Conservation (phyloP, 30 jellyfish, hydroid and myxozoan genomes). For the Aurelia sp. region DNA sequence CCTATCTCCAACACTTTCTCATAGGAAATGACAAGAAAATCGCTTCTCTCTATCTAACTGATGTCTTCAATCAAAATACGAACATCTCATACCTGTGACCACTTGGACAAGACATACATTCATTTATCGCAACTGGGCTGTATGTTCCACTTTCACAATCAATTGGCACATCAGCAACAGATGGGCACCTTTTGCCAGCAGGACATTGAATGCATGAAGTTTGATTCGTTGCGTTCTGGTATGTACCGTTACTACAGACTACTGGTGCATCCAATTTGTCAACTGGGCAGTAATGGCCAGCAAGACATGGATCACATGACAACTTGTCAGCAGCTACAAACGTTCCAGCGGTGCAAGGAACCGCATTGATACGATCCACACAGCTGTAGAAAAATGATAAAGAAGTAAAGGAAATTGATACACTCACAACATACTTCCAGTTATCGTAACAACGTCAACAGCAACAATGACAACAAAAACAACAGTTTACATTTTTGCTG, state of each 20-base stretch:
- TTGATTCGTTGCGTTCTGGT: conserved; percentile 84
- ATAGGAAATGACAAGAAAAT: no score
- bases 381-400: conserved; percentile 57
- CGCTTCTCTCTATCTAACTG: no score
- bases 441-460: no score
- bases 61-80: no score
- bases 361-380: conserved; percentile 15
- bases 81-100: conserved; percentile 38
- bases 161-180: conserved; percentile 60
- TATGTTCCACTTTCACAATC: conserved; percentile 83
- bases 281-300: conserved; percentile 69
- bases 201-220: conserved; percentile 82
- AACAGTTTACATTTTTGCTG: no score
- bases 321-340: conserved; percentile 42
- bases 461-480: no score
- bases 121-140: conserved; percentile 64
- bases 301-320: conserved; percentile 73
- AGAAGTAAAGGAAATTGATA: no score
- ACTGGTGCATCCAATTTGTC: conserved; percentile 76
- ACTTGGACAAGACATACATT: conserved; percentile 84
- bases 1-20: no score
- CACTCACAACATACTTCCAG: no score
- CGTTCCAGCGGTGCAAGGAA: conserved; percentile 38
- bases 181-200: conserved; percentile 81
- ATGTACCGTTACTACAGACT: conserved; percentile 87